Conservation (phyloP, 2,888 invertebrate genomes). For the Unio pictorum region DNA sequence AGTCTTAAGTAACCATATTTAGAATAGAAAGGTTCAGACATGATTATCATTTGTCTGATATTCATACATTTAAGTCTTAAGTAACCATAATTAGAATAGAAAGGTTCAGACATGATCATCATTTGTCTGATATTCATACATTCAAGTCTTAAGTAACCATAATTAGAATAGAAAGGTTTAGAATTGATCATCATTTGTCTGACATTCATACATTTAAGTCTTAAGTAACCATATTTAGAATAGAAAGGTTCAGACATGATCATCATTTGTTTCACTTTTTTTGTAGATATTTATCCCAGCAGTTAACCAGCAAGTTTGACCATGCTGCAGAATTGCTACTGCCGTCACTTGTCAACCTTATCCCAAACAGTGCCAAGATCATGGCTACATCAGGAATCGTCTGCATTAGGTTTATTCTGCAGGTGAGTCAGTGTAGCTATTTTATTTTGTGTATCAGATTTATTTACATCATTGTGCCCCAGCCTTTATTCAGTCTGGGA, state of each 20-base stretch:
- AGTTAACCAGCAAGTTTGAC: conserved; percentile 86
- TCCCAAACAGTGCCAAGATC: conserved; percentile 96
- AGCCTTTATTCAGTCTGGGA: too few species aligned
- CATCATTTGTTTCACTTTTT: conserved; percentile 1
- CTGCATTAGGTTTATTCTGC: conserved; percentile 89
- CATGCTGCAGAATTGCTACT: conserved; percentile 88
- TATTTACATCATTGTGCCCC: conserved; percentile 3
- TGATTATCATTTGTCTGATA: too few species aligned
- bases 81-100: neutral
- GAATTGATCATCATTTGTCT: too few species aligned
- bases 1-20: too few species aligned
- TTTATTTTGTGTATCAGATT: neutral
- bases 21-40: too few species aligned
- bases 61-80: too few species aligned
- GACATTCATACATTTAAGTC: too few species aligned
- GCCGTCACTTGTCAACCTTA: conserved; percentile 87
- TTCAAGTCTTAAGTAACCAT: too few species aligned
- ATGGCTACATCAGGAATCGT: conserved; percentile 91
- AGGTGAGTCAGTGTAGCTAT: conserved; percentile 67
- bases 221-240: neutral
- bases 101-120: neutral
- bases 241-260: neutral
- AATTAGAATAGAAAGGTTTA: too few species aligned
- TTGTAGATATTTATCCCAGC: conserved; percentile 82
- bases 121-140: too few species aligned